These are phyloP conservation scores for Poicephalus meyeri DNA, from an alignment of 2,113 vertebrate species.

Conservation along the genomic window DNA sequence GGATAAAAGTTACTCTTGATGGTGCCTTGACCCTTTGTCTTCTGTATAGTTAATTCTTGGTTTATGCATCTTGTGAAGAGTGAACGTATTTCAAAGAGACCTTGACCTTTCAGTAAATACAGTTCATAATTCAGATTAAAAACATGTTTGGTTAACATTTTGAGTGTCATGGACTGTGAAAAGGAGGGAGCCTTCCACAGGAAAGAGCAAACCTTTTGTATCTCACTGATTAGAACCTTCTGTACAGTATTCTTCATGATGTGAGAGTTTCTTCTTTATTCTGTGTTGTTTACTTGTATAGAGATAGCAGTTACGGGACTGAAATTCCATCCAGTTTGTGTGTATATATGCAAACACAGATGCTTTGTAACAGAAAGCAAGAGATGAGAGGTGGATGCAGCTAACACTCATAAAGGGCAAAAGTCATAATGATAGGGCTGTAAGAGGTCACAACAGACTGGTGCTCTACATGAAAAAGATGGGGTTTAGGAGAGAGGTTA, in stretches of 20 bases:
- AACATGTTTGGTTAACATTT: neutral
- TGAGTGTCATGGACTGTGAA: neutral
- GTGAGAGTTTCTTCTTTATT: neutral
- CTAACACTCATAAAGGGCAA: neutral
- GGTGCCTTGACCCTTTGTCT: neutral
- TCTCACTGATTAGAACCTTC: neutral
- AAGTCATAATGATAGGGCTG: neutral
- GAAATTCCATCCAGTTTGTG: neutral
- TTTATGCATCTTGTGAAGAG: neutral
- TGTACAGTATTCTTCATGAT: neutral
- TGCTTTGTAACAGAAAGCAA: neutral
- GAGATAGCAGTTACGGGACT: neutral
- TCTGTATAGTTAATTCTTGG: neutral
- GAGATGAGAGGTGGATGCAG: neutral
- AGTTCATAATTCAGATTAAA: neutral
- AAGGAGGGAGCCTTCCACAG: neutral
- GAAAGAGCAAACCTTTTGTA: neutral
- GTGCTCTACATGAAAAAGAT: neutral
- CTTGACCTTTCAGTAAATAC: neutral
- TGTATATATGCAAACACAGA: neutral
- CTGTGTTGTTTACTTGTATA: neutral
- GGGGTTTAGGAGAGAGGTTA: neutral
- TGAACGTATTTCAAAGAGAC: neutral
- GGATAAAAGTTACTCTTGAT: neutral
- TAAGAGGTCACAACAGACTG: neutral